Conservation (phyloP, 2,797 vertebrate species). For the Dendrocincla tyrannina region DNA sequence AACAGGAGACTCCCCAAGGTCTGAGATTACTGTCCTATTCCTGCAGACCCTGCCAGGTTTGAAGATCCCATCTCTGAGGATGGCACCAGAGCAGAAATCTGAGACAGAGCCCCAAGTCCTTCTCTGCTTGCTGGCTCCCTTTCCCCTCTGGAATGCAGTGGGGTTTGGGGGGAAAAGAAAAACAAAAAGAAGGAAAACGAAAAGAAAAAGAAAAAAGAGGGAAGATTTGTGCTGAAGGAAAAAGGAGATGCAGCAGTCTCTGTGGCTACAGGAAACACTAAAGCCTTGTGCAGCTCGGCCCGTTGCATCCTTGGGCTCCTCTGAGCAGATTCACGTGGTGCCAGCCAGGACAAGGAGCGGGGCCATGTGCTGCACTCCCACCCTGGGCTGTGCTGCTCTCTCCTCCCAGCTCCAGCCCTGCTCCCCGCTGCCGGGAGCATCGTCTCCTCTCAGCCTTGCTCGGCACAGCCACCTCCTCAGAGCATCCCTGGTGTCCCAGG, state of each 20-base stretch:
- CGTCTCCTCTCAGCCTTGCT: neutral
- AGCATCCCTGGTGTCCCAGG: neutral
- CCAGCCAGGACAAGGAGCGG: neutral
- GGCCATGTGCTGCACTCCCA: neutral
- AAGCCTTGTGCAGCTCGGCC: slow-evolving; percentile 16
- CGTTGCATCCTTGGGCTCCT: neutral
- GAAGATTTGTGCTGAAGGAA: neutral
- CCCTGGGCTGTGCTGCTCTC: neutral
- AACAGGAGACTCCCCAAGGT: neutral
- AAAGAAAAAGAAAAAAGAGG: fast-evolving
- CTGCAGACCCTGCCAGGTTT: neutral
- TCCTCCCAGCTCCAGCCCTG: neutral
- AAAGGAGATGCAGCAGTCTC: neutral
- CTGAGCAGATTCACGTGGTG: neutral
- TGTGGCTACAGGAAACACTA: neutral
- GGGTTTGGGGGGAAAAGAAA: neutral
- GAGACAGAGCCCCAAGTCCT: neutral
- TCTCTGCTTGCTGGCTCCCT: neutral
- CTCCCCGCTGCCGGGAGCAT: neutral
- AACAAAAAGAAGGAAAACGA: fast-evolving
- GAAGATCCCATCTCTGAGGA: neutral
- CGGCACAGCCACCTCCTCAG: fast-evolving
- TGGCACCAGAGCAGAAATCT: neutral
- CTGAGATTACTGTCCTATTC: neutral
- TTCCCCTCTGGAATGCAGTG: neutral